A percentile compares a stretch with the other conserved stretches of the same genome.
phyloP scores from a whole-genome alignment of 2,797 vertebrate genomes.

The Loriculus beryllinus region DNA sequence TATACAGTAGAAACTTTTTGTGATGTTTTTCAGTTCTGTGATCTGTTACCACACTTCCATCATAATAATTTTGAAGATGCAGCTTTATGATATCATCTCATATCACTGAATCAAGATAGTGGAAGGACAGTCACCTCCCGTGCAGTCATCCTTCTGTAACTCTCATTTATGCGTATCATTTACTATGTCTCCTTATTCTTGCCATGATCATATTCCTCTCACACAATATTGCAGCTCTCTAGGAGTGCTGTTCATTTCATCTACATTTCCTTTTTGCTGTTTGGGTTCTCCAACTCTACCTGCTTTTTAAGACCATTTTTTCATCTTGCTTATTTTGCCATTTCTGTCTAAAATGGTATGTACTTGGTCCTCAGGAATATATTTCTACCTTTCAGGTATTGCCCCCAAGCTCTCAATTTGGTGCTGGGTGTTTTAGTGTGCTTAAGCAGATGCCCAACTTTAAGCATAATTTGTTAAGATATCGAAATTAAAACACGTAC shows the following conservation, averaged over 20 bases:
- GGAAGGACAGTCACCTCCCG: background rate
- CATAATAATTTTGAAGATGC: background rate
- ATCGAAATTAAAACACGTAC: background rate
- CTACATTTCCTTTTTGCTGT: background rate
- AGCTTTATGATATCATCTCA: accelerated
- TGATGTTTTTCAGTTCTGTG: background rate
- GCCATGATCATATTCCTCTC: background rate
- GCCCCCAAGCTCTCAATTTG: background rate
- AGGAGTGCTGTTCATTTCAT: background rate
- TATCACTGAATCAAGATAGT: accelerated
- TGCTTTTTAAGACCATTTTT: background rate
- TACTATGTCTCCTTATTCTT: background rate
- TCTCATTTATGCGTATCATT: background rate
- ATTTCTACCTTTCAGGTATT: background rate
- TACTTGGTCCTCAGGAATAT: background rate
- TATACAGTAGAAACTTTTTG: background rate
- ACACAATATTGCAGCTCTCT: background rate
- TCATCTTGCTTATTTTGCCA: background rate
- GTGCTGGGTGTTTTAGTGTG: background rate
- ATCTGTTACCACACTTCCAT: background rate
- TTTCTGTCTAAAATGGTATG: background rate
- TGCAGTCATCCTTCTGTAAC: background rate
- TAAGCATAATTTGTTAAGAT: background rate
- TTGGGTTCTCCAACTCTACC: background rate
- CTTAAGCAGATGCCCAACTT: background rate